phyloP scores from a whole-genome alignment of 2,797 vertebrate species.

The Chelon auratus region DNA sequence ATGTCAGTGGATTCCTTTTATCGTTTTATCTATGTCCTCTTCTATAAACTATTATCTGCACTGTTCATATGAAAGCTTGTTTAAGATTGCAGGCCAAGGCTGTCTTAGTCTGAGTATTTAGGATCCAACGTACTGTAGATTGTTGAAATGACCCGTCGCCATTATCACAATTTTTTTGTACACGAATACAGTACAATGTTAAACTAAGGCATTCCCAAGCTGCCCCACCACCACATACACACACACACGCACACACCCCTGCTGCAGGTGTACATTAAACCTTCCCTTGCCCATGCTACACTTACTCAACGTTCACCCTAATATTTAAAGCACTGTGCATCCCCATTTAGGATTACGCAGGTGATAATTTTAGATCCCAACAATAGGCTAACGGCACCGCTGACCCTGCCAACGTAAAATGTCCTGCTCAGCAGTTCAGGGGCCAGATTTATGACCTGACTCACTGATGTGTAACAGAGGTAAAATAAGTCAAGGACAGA shows the following conservation, averaged over 20 bases:
- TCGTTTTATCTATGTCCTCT: constrained; percentile 7
- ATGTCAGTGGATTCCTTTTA: background rate
- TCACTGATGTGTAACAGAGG: constrained; percentile 16
- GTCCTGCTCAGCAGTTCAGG: constrained; percentile 54
- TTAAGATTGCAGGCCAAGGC: constrained; percentile 10
- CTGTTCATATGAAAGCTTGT: constrained; percentile 3
- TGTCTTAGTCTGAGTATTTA: background rate
- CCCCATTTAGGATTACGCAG: constrained; percentile 65
- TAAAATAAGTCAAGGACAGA: constrained; percentile 28
- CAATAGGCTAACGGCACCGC: constrained; percentile 42
- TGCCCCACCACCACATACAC: background rate
- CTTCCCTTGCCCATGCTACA: constrained; percentile 44
- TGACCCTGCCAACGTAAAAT: constrained; percentile 45
- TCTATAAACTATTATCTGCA: constrained; percentile 1
- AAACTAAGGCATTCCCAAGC: background rate
- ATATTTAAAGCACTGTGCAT: constrained; percentile 54
- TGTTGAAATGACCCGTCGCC: background rate
- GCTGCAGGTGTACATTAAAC: constrained; percentile 46
- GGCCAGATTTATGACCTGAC: constrained; percentile 24
- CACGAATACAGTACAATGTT: background rate
- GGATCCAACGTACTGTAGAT: background rate
- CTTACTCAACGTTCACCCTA: constrained; percentile 49
- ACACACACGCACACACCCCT: background rate
- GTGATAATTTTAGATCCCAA: constrained; percentile 60
- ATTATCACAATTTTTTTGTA: background rate